phyloP scores from a whole-genome alignment of 2,797 vertebrate species.

The Falco peregrinus region DNA sequence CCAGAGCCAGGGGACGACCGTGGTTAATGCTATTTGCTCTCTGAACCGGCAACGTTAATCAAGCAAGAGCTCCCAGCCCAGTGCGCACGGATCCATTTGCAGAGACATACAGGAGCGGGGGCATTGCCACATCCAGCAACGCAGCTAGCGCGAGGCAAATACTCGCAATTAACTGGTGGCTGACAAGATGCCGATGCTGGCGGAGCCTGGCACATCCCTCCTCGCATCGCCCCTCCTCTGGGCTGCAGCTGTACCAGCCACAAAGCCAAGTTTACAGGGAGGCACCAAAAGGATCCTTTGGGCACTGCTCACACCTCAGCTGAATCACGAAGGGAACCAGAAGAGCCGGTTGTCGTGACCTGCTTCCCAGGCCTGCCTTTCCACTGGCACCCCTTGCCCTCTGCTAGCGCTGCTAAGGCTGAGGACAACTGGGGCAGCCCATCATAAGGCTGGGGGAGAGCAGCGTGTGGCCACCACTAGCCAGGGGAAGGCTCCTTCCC shows the following conservation, averaged over 20 bases:
- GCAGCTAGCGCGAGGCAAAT: not conserved
- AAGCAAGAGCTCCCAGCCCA: not conserved
- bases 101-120: not conserved
- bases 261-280: not conserved
- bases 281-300: not conserved
- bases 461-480: not conserved
- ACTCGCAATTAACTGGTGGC: not conserved
- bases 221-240: not conserved
- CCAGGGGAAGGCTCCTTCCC: not conserved
- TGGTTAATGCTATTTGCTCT: not conserved
- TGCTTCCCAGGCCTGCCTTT: slow-evolving; percentile 36
- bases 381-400: not conserved
- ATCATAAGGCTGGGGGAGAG: fast-evolving
- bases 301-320: slow-evolving; percentile 29
- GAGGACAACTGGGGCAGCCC: not conserved
- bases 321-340: slow-evolving; percentile 59
- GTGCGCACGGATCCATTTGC: not conserved
- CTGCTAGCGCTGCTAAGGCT: not conserved
- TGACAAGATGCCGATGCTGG: not conserved
- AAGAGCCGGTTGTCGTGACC: slow-evolving; percentile 51
- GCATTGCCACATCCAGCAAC: not conserved
- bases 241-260: not conserved
- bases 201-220: not conserved
- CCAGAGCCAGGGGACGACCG: not conserved
- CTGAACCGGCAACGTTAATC: not conserved